These are phyloP conservation scores for Eremophila alpestris DNA, from an alignment of 2,797 vertebrate genomes.

Conservation along the genomic window DNA sequence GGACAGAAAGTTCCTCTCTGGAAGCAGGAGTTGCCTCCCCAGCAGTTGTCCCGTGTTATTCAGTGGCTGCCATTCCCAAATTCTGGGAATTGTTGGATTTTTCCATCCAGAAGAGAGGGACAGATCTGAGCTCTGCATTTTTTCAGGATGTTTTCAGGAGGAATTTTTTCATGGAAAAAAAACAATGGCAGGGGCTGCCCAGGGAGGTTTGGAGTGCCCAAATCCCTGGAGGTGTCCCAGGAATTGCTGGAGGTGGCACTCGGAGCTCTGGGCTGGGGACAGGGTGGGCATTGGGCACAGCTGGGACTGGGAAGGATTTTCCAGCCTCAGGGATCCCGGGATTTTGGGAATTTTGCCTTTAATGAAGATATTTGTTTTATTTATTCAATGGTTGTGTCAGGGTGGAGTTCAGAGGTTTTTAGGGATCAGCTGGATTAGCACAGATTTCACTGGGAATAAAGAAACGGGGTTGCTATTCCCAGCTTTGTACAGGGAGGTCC, in stretches of 20 bases:
- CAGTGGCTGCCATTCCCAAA: neutral
- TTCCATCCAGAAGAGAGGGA: neutral
- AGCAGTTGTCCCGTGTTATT: neutral
- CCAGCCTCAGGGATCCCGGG: fast-evolving
- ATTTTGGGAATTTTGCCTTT: neutral
- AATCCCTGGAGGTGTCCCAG: too few relatives aligned
- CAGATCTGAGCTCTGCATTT: neutral
- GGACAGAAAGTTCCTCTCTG: neutral
- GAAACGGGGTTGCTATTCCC: neutral
- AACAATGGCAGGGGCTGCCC: neutral
- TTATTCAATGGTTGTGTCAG: neutral
- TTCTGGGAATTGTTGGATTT: neutral
- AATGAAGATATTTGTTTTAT: neutral
- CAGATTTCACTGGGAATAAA: neutral
- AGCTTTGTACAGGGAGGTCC: neutral
- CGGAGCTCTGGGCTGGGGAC: neutral
- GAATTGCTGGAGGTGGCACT: neutral
- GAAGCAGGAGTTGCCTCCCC: neutral
- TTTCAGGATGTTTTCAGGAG: fast-evolving
- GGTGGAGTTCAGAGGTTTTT: neutral
- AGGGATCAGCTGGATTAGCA: neutral
- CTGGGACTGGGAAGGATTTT: neutral
- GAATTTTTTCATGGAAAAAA: neutral
- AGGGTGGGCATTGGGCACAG: neutral
- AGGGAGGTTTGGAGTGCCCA: neutral